Evolutionary conservation across 2,888 invertebrate genomes (phyloP).

Genomic region (Melanotus villosus): DNA sequence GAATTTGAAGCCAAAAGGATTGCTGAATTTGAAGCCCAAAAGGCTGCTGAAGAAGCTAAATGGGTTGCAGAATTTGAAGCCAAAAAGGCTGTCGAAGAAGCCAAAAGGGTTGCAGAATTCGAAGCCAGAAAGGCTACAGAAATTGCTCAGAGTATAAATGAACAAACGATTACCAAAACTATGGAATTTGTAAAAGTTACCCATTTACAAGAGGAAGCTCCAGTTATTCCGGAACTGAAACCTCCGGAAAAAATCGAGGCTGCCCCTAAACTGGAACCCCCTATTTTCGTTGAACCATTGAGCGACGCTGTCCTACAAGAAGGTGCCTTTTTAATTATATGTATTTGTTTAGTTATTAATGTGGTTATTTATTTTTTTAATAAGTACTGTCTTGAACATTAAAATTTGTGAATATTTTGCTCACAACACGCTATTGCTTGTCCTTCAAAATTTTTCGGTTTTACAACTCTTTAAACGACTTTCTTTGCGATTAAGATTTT

Average conservation of each 20-base stretch:
- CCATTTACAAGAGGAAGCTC: constrained; percentile 35
- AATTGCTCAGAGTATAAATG: constrained; percentile 36
- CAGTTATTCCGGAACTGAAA: constrained; percentile 56
- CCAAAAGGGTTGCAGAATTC: constrained; percentile 17
- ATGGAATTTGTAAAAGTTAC: constrained; percentile 41
- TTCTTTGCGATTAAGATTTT: too few relatives aligned
- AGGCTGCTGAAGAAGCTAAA: constrained; percentile 51
- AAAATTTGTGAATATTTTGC: too few relatives aligned
- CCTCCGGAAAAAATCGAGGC: constrained; percentile 59
- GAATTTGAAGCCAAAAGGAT: constrained; percentile 52
- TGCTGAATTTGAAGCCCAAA: constrained; percentile 51
- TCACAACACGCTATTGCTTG: too few relatives aligned
- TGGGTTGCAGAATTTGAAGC: constrained; percentile 48
- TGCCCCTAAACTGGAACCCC: constrained; percentile 64
- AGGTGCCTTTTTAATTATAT: too few relatives aligned
- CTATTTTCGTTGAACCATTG: constrained; percentile 74
- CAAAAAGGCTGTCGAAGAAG: constrained; percentile 47
- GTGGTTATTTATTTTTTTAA: neutral
- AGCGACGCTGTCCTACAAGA: constrained; percentile 78
- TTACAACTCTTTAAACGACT: too few relatives aligned
- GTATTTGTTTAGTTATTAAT: constrained; percentile 52
- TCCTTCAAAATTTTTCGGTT: too few relatives aligned
- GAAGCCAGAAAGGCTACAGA: constrained; percentile 32
- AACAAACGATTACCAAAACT: constrained; percentile 20
- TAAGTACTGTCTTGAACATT: too few relatives aligned